Base-by-base conservation (phyloP, 2,113 vertebrate genomes). In the Myotis davidii region DNA sequence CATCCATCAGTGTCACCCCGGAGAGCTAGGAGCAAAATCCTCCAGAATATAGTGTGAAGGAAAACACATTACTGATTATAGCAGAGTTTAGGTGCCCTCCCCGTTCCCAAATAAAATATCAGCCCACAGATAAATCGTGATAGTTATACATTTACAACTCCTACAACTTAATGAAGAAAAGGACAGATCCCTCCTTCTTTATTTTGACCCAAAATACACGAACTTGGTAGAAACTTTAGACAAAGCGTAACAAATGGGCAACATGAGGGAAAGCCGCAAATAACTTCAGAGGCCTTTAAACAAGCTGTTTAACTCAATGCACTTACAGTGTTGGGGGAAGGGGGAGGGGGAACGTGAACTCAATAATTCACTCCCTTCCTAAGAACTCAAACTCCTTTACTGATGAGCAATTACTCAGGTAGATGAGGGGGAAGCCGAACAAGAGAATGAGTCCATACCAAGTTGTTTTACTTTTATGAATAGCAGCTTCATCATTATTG, bases 141-240 rank as follows among this genome's bases (percentile, higher is more conserved):
- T 42, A 42, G 37, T 61, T 74, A 48, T 79, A 48, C 37, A 82
- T 65, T 14, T 45, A 73, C 3, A 61, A 85, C 48, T 91, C 23
- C 77, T 39, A 45, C 2, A 5, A 59, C 16, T 8, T 34, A 25
- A 67, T 14, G 13, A 50, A 91, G 70, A 89, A 54, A 70, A 48
- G 37, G 20, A 67, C 69, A 81, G 56, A n/a, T 78, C 77, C 20
- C 37, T 39, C 37, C 34, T 34, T 88, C 70, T 37, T 74, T 77
- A 34, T 25, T 52, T 88, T 89, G 39, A 90, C n/a, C 9, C 39
- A 2, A 85, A 88, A 82, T 21, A 82, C 0, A 85, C 21, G 59
- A 42, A 83, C 34, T 76, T 32, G 77, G 48, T 48, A 72, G 52
- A 37, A 92, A 83, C 37, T 29, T 94, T 72, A 92, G 56, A 92